A percentile compares a stretch with the other conserved stretches of the same genome.
Evolutionary conservation across 2,797 vertebrate genomes (phyloP).

Genomic region (Jordanella pulchra): DNA sequence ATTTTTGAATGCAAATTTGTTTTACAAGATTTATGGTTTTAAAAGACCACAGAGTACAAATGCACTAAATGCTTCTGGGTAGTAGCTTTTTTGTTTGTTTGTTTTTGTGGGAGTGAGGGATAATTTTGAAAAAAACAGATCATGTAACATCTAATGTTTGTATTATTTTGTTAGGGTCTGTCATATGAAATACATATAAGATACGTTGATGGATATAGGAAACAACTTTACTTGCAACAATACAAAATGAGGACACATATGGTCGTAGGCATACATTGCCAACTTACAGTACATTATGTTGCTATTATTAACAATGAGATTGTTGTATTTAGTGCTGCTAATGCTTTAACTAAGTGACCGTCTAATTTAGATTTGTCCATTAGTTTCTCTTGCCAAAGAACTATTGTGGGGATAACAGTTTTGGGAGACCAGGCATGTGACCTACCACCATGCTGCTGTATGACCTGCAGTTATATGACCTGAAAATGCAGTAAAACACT

Average conservation of each 20-base stretch:
- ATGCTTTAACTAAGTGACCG: no score
- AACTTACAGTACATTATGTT: background rate
- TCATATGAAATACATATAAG: background rate
- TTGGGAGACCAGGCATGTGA: constrained; percentile 42
- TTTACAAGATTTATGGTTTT: constrained; percentile 10
- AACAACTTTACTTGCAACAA: background rate
- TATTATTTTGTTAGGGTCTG: background rate
- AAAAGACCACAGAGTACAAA: background rate
- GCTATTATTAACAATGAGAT: background rate
- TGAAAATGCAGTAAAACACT: constrained; percentile 61
- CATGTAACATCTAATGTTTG: background rate
- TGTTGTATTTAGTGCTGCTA: background rate
- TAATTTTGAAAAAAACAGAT: background rate
- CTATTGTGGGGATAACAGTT: constrained; percentile 49
- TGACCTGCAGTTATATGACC: constrained; percentile 64
- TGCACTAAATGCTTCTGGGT: background rate
- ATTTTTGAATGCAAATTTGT: no score
- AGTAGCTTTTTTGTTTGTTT: background rate
- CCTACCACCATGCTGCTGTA: constrained; percentile 61
- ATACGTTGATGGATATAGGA: background rate
- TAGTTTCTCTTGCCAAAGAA: constrained; percentile 28
- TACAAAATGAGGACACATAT: background rate
- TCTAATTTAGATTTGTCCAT: background rate
- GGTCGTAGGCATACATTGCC: background rate
- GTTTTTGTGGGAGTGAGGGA: background rate